A percentile compares a stretch with the other conserved stretches of the same genome.
Evolutionary conservation across 2,888 invertebrate species (phyloP).

Genomic region (Spodoptera littoralis): DNA sequence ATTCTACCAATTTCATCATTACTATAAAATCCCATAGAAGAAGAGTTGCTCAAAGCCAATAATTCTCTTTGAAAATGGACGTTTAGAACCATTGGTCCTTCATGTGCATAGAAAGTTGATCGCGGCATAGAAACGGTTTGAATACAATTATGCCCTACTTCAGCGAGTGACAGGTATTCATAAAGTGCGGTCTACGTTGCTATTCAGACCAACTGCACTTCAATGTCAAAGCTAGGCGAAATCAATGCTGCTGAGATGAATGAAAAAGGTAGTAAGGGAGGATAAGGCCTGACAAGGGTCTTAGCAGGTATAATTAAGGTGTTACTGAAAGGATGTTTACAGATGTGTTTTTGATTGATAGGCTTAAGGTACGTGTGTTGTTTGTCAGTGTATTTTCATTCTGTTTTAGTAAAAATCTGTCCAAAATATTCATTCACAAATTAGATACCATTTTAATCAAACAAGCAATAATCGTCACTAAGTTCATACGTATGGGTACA

Average conservation of each 20-base stretch:
- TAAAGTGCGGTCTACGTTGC: conserved; percentile 23
- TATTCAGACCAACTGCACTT: conserved; percentile 49
- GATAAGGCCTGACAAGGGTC: conserved; percentile 40
- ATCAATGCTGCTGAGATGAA: conserved; percentile 39
- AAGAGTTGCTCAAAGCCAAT: neutral
- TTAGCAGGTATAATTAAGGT: conserved; percentile 21
- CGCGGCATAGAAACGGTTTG: conserved; percentile 16
- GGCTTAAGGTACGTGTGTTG: too few relatives aligned
- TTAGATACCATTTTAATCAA: too few relatives aligned
- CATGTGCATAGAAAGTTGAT: conserved; percentile 26
- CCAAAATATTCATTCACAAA: too few relatives aligned
- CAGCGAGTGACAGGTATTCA: conserved; percentile 44
- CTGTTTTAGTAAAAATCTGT: too few relatives aligned
- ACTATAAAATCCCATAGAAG: too few relatives aligned
- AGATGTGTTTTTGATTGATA: conserved; percentile 1
- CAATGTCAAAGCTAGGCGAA: conserved; percentile 40
- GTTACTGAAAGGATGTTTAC: neutral
- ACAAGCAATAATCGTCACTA: too few relatives aligned
- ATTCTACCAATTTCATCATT: too few relatives aligned
- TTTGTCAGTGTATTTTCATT: too few relatives aligned
- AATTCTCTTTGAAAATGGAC: neutral
- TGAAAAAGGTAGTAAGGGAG: conserved; percentile 25
- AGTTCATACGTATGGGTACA: too few relatives aligned
- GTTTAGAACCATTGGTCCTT: conserved; percentile 11
- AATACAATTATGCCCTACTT: conserved; percentile 46